Conservation (phyloP, 2,113 vertebrate genomes). For the Opisthocomus hoazin region DNA sequence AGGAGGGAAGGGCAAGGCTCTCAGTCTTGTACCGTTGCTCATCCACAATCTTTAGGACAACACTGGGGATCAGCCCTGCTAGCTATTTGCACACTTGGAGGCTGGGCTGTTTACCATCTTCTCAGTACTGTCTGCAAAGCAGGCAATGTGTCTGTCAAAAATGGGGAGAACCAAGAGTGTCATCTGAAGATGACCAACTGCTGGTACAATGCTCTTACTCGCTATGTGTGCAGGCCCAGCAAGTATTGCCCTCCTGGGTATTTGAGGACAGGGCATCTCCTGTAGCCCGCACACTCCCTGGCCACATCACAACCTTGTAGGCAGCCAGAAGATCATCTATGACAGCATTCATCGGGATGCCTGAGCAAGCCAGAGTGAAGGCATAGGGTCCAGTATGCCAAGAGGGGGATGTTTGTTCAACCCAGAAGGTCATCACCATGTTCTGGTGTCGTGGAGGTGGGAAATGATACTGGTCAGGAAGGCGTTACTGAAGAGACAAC, state of each 20-base stretch:
- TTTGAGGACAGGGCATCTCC: neutral
- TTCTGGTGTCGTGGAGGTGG: neutral
- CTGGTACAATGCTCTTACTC: neutral
- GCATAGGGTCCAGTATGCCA: neutral
- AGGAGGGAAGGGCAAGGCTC: neutral
- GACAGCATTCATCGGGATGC: neutral
- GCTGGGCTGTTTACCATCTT: neutral
- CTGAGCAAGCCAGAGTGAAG: neutral
- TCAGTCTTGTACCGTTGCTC: neutral
- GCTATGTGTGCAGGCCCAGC: neutral
- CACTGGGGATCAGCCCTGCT: neutral
- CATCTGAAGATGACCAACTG: neutral
- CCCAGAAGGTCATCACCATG: neutral
- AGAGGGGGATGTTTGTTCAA: neutral
- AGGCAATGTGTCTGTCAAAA: neutral
- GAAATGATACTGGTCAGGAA: neutral
- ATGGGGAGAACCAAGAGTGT: neutral
- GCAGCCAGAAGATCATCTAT: neutral
- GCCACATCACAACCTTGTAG: neutral
- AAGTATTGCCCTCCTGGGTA: neutral
- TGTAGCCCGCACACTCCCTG: neutral
- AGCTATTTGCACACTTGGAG: neutral
- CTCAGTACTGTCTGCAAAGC: neutral
- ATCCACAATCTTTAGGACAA: neutral
- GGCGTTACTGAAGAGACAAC: neutral